These are phyloP conservation scores for Babylonia areolata DNA, from an alignment of 1,140 invertebrate genomes.

Conservation along the genomic window DNA sequence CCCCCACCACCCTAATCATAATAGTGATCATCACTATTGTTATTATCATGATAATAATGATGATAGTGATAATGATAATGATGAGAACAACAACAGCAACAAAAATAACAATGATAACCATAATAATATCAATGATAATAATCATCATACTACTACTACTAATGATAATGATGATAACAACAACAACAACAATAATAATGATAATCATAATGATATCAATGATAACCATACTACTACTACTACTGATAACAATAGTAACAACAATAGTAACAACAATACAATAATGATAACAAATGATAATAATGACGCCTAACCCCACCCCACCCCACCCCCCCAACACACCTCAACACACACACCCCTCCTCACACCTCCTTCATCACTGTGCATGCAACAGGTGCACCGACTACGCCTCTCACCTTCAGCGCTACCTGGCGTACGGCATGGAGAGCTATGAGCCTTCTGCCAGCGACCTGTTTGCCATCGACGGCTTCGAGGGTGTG, in stretches of 20 bases:
- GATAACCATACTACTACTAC: not conserved
- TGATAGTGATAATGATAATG: not conserved
- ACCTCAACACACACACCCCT: not conserved
- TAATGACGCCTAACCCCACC: too few species aligned
- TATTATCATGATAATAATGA: not conserved
- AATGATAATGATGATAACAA: too few species aligned
- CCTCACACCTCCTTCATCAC: not conserved
- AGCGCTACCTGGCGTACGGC: not conserved
- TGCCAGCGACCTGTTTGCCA: not conserved
- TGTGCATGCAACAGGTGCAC: not conserved
- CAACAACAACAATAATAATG: too few species aligned
- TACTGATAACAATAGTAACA: not conserved
- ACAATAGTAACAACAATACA: not conserved
- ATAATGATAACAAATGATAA: not conserved
- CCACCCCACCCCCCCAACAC: not conserved
- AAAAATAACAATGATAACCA: too few species aligned
- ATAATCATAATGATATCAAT: too few species aligned
- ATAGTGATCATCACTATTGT: not conserved
- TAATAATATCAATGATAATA: too few species aligned
- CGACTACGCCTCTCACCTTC: conserved; percentile 8
- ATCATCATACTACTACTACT: too few species aligned
- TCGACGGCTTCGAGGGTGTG: conserved; percentile 1
- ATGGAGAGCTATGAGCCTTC: not conserved
- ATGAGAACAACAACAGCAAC: not conserved
- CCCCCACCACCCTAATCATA: too few species aligned